phyloP scores from a whole-genome alignment of 2,797 vertebrate species.

The Octomys mimax region DNA sequence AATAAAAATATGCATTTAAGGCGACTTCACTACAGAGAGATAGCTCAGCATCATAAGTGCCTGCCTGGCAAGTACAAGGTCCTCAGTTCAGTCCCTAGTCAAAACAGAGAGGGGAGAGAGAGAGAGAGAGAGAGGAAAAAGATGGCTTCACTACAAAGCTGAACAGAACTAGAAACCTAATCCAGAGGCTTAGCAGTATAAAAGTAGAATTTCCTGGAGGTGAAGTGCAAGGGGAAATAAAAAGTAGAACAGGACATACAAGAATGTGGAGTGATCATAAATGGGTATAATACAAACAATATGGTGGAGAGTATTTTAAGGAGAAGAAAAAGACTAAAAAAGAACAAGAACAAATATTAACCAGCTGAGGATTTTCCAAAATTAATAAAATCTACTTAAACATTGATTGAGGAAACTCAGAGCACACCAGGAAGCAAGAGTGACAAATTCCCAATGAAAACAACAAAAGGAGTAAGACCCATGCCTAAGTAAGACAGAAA shows the following conservation, averaged over 20 bases:
- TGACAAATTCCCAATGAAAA: neutral
- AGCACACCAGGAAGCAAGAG: neutral
- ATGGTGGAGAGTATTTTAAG: neutral
- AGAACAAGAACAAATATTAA: neutral
- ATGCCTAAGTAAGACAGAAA: neutral
- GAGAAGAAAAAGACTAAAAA: neutral
- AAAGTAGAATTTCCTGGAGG: neutral
- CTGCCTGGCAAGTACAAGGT: too few relatives aligned
- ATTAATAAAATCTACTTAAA: neutral
- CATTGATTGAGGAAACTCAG: neutral
- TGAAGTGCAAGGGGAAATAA: neutral
- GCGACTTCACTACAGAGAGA: neutral
- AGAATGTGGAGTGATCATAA: neutral
- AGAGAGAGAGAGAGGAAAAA: neutral
- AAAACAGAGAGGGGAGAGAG: too few relatives aligned
- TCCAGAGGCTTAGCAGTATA: neutral
- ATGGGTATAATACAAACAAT: neutral
- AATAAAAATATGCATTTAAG: neutral
- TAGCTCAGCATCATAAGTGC: too few relatives aligned
- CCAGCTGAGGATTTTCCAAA: neutral
- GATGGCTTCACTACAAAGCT: accelerated
- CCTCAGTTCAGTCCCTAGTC: too few relatives aligned
- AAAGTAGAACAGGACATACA: neutral
- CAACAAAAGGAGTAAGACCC: neutral
- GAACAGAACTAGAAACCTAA: neutral